Evolutionary conservation across 2,797 vertebrate genomes (phyloP), one percentile per base, ranked within the genome.

Genomic region (Phalloptychus januarius): DNA sequence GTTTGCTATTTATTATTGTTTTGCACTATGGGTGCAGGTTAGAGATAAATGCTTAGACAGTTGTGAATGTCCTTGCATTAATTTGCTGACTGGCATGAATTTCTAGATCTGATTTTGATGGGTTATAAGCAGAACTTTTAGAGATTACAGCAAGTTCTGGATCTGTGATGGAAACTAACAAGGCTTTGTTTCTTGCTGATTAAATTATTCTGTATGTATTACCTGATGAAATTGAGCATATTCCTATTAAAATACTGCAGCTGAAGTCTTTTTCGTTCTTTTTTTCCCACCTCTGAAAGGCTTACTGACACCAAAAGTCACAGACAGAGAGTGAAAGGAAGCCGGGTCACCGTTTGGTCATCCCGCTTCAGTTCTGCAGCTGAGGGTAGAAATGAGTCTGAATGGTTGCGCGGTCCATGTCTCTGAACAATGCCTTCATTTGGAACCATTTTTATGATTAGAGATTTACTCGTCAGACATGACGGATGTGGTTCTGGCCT

Each of bases 391-490:
- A 79, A 83, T 82, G 78, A 72, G 25, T 76, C 76, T 80, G 77
- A 89, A 88, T 83, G 74, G 36, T 69, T 1, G 3, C 8, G 23
- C 36, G n/a, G 72, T 69, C 63, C 4, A 28, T 56, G 78, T 87
- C 61, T 42, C 36, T 0, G n/a, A 77, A 80, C 80, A 87, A 79
- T 72, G 33, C 28, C 63, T 75, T 76, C 1, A 84, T 90, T 87
- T 82, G 48, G 78, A 75, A 40, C 38, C 23, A 5, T 69, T 33
- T 79, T 75, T 75, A 67, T 52, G 50, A 71, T 15, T 74, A 20
- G 67, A 80, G 81, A 71, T 87, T 87, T 86, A 82, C 70, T 44
- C 48, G 63, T 86, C 76, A 56, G 38, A 80, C 69, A 74, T 72
- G 58, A 84, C 38, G 2, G 44, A 58, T 36, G 0, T 1, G 0